Evolutionary conservation across 2,888 invertebrate species (phyloP).

Genomic region (Acronicta aceris): DNA sequence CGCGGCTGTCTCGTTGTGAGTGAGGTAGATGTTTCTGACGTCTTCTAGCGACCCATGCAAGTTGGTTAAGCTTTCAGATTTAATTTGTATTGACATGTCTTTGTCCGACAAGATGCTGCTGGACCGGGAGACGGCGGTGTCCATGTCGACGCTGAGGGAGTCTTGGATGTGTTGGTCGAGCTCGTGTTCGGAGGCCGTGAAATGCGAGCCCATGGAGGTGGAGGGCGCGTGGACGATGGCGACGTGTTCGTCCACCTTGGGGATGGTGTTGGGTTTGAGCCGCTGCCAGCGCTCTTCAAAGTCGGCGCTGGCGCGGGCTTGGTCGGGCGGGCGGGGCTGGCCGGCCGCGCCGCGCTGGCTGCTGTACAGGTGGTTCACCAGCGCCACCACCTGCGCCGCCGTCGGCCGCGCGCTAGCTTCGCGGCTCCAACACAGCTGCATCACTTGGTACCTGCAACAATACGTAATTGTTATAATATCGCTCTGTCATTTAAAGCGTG

Average conservation of each 20-base stretch:
- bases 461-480: not conserved
- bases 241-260: constrained; percentile 88
- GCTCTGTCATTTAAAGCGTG: not conserved
- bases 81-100: constrained; percentile 79
- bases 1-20: constrained; percentile 79
- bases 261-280: constrained; percentile 91
- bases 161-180: constrained; percentile 72
- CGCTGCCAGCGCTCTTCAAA: constrained; percentile 94
- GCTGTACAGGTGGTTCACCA: constrained; percentile 79
- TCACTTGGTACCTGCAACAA: constrained; percentile 90
- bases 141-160: constrained; percentile 76
- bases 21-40: constrained; percentile 84
- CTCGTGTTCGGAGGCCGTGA: constrained; percentile 76
- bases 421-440: constrained; percentile 92
- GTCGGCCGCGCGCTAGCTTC: constrained; percentile 71
- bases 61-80: constrained; percentile 90
- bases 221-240: constrained; percentile 83
- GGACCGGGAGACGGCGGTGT: constrained; percentile 79
- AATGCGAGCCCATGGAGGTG: constrained; percentile 73
- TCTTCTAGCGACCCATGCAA: constrained; percentile 92
- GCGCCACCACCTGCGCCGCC: constrained; percentile 79
- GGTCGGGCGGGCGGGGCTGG: constrained; percentile 54
- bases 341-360: constrained; percentile 67
- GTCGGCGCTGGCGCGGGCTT: constrained; percentile 78
- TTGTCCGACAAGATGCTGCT: constrained; percentile 84